Base-by-base conservation (phyloP, 2,888 invertebrate genomes). In the Drosophila kokeensis region DNA sequence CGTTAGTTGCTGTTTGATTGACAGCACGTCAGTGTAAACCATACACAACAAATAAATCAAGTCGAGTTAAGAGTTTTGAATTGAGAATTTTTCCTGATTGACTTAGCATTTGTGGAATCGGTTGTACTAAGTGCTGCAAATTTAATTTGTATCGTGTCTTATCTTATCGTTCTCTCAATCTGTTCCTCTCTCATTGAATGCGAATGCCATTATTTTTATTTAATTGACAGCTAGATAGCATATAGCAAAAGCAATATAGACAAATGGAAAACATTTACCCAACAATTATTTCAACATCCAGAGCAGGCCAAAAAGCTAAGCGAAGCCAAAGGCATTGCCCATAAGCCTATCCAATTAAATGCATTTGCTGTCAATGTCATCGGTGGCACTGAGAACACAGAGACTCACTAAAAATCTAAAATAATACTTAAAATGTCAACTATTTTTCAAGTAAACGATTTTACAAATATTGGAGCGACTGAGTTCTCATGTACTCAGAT, bases 341-440 rank as follows among this genome's bases (percentile, higher is more conserved):
- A 68, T 55, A 62, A 67, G 64, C 69, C 89, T 65, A 81, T 76
- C 75, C 86, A 85, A 89, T 85, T 89, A 89, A 89, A 82, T 78
- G 89, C 76, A 73, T 85, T 85, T 89, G 88, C 79, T 89, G 89
- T 84, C 89, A 73, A 59, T 87, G 76, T 87, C 89, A 84, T 84
- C 82, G 53, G 78, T 70, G 69, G 54, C 69, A 66, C 34, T 58
- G 32, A 63, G 61, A 57, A 53, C 29, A 68, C 49, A 64, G 62
- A 63, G 21, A 66, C 59, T 30, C 66, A 71, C 71, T 72, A 54
- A 71, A 8, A 73, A 75, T 73, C 71, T 65, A 54, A 75, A 78
- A 75, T 80, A 75, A 67, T 75, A 82, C 75, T 72, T 66, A 81
- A 89, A 86, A 87, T 89, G 88, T 86, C 85, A 87, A 87, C 80